These are phyloP conservation scores for Netelia melanura DNA, from an alignment of 2,888 invertebrate genomes.

Conservation along the genomic window DNA sequence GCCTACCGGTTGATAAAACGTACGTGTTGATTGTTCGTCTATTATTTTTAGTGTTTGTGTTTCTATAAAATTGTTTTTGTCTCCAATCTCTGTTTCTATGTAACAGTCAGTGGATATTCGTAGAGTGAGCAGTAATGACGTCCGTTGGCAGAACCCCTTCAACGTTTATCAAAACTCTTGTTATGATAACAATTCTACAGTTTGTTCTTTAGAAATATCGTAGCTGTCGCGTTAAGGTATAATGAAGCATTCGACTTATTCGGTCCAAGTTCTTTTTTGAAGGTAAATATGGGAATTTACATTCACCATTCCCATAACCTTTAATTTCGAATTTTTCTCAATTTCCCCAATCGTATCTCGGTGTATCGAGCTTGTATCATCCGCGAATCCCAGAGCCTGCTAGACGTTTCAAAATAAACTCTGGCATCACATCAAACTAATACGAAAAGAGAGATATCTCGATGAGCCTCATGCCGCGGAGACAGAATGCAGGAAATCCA, in stretches of 20 bases:
- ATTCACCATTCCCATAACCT: neutral
- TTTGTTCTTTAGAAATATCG: neutral
- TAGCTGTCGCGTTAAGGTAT: neutral
- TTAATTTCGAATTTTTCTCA: neutral
- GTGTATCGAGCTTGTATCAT: neutral
- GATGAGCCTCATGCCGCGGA: neutral
- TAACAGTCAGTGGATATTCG: neutral
- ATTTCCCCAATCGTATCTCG: neutral
- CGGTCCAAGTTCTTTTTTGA: neutral
- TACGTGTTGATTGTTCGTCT: neutral
- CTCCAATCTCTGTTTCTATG: neutral
- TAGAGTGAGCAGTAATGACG: neutral
- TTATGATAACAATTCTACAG: neutral
- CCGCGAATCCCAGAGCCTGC: neutral
- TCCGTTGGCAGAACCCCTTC: neutral
- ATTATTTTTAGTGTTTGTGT: too few species aligned
- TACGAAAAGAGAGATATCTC: neutral
- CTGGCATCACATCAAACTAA: constrained; percentile 45
- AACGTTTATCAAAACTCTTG: neutral
- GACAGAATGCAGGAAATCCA: constrained; percentile 29
- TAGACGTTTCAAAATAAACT: constrained; percentile 59
- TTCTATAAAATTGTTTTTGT: neutral
- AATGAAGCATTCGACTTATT: neutral
- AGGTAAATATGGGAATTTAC: neutral
- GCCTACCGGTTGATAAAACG: neutral